These are phyloP conservation scores for Caenorhabditis briggsae DNA, from an alignment of 1,140 invertebrate genomes.

Conservation along the genomic window DNA sequence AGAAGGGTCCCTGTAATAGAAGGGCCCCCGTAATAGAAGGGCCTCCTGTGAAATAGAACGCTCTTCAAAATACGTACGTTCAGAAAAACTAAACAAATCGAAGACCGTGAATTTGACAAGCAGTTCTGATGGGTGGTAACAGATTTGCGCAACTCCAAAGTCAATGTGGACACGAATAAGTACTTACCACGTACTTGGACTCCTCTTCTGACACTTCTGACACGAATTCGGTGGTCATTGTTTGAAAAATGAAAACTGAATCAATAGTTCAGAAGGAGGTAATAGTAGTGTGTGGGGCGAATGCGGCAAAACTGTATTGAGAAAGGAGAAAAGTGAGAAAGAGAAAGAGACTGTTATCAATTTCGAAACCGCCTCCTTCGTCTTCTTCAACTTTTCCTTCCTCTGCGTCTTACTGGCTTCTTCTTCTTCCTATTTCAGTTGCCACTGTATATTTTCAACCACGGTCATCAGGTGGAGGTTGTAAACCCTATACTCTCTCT, in stretches of 20 bases:
- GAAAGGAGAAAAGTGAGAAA: background rate
- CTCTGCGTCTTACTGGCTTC: slow-evolving; percentile 5
- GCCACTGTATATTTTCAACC: slow-evolving; percentile 41
- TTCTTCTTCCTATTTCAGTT: background rate
- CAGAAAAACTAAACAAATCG: no score
- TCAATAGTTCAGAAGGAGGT: slow-evolving; percentile 28
- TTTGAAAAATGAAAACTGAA: slow-evolving; percentile 15
- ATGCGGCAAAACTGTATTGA: slow-evolving; percentile 26
- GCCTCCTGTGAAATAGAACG: no score
- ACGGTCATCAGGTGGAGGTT: slow-evolving; percentile 50
- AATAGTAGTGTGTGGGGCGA: background rate
- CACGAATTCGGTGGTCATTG: slow-evolving; percentile 49
- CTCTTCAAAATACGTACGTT: no score
- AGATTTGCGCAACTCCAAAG: background rate
- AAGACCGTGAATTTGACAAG: no score
- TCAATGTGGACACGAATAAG: background rate
- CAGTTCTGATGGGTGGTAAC: background rate
- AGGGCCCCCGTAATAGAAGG: no score
- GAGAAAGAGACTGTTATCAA: slow-evolving; percentile 26
- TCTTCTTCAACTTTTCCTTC: slow-evolving; percentile 11
- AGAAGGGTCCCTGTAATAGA: no score
- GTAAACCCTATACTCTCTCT: slow-evolving; percentile 22
- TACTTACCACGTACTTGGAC: slow-evolving; percentile 55
- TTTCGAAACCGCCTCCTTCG: slow-evolving; percentile 39
- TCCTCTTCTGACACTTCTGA: slow-evolving; percentile 53